These are phyloP conservation scores for Eidolon helvum DNA, from an alignment of 2,113 vertebrate species.

Conservation along the genomic window DNA sequence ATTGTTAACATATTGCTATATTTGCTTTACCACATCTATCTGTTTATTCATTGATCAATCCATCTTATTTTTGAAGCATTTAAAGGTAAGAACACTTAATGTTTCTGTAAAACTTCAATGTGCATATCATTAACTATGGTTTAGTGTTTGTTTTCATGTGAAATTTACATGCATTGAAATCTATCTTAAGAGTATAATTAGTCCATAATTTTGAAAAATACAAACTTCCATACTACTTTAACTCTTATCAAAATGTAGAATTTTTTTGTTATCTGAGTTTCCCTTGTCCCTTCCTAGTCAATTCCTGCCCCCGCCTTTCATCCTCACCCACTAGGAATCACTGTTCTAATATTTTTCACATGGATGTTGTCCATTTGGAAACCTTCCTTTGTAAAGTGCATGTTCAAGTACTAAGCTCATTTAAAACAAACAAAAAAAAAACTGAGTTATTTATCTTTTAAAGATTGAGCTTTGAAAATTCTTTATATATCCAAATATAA, in stretches of 20 bases:
- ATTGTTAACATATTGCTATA: neutral
- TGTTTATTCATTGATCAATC: neutral
- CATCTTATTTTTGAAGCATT: neutral
- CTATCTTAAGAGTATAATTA: neutral
- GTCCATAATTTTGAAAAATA: neutral
- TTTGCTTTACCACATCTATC: neutral
- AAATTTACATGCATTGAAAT: neutral
- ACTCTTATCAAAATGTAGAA: neutral
- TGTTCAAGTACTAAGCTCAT: neutral
- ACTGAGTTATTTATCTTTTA: too few relatives aligned
- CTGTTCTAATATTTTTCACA: neutral
- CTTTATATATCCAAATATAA: neutral
- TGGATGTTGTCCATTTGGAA: neutral
- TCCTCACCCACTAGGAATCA: neutral
- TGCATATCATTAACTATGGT: neutral
- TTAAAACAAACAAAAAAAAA: neutral
- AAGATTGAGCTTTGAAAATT: too few relatives aligned
- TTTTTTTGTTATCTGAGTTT: neutral
- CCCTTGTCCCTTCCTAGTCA: neutral
- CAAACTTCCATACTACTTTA: neutral
- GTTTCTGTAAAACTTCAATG: neutral
- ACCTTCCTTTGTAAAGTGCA: neutral
- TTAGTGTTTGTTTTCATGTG: neutral
- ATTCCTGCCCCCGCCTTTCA: neutral
- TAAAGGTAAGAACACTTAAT: neutral